phyloP scores from a whole-genome alignment of 2,888 invertebrate genomes.

The Dendrolimus houi region DNA sequence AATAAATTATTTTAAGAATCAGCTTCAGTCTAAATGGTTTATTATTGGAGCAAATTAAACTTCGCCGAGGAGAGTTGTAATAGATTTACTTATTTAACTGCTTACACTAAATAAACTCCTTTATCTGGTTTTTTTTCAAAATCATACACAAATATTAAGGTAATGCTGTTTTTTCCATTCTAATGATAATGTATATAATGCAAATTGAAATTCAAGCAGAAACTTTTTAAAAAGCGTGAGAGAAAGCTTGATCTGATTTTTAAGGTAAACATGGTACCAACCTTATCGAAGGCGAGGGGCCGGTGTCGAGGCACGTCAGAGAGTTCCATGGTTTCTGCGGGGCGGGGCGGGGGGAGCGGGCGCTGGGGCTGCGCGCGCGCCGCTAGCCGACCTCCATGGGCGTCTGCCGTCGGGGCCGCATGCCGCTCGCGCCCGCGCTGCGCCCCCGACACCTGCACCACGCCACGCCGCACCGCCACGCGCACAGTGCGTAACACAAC shows the following conservation, averaged over 20 bases:
- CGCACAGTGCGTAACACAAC: conserved; percentile 1
- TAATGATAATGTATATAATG: too few relatives aligned
- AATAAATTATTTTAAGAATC: too few relatives aligned
- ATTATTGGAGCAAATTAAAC: too few relatives aligned
- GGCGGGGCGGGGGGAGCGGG: conserved; percentile 79
- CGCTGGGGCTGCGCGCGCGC: conserved; percentile 75
- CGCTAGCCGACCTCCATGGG: conserved; percentile 91
- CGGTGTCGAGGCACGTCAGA: conserved; percentile 74
- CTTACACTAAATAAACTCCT: too few relatives aligned
- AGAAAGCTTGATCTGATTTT: neutral
- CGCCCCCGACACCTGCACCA: conserved; percentile 82
- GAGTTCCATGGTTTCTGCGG: conserved; percentile 80
- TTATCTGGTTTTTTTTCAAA: too few relatives aligned
- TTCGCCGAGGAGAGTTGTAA: too few relatives aligned
- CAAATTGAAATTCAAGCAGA: too few relatives aligned
- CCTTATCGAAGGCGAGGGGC: conserved; percentile 86
- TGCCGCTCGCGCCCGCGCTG: conserved; percentile 87
- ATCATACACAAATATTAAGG: too few relatives aligned
- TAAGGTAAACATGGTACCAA: conserved; percentile 31
- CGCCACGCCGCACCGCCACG: conserved; percentile 6
- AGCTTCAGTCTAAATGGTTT: too few relatives aligned
- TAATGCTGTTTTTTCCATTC: too few relatives aligned
- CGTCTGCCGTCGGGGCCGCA: conserved; percentile 90
- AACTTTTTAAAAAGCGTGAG: neutral
- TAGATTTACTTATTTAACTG: too few relatives aligned